Conservation (phyloP, 2,888 invertebrate species). For the Cantharis nigra region DNA sequence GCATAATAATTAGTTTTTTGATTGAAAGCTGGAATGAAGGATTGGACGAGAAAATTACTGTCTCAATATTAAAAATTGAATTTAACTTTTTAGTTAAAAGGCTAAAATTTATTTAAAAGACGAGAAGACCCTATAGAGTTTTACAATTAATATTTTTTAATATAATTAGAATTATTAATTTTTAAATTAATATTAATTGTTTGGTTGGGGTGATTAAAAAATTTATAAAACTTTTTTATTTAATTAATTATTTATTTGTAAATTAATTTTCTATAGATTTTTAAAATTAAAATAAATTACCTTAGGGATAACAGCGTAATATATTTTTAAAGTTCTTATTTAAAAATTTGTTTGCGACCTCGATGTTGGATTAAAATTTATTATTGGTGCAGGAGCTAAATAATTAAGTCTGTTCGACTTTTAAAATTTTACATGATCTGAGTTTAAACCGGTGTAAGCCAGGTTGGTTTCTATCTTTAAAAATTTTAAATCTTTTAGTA, state of each 20-base stretch:
- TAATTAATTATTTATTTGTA: slow-evolving; percentile 54
- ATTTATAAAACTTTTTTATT: slow-evolving; percentile 62
- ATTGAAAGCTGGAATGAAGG: slow-evolving; percentile 80
- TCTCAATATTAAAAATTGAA: slow-evolving; percentile 63
- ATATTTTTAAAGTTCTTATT: slow-evolving; percentile 75
- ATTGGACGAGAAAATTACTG: slow-evolving; percentile 68
- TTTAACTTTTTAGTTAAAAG: slow-evolving; percentile 68
- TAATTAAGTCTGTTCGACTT: slow-evolving; percentile 80
- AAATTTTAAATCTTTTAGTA: slow-evolving; percentile 67
- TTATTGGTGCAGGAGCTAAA: slow-evolving; percentile 69
- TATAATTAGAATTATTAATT: slow-evolving; percentile 42
- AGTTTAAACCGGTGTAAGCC: slow-evolving; percentile 86
- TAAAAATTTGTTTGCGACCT: slow-evolving; percentile 79
- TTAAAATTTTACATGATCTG: slow-evolving; percentile 86
- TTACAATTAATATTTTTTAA: slow-evolving; percentile 57
- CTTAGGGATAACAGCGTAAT: slow-evolving; percentile 87
- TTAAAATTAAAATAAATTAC: slow-evolving; percentile 74
- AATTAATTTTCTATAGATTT: slow-evolving; percentile 62
- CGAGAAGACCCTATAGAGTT: slow-evolving; percentile 83
- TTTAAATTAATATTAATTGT: slow-evolving; percentile 52
- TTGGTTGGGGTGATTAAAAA: slow-evolving; percentile 70
- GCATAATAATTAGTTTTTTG: slow-evolving; percentile 81
- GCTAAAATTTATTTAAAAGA: slow-evolving; percentile 68
- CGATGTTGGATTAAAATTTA: slow-evolving; percentile 85
- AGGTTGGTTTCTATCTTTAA: slow-evolving; percentile 85